Conservation (phyloP, 1,140 invertebrate species). For the Heliothis subflexa region DNA sequence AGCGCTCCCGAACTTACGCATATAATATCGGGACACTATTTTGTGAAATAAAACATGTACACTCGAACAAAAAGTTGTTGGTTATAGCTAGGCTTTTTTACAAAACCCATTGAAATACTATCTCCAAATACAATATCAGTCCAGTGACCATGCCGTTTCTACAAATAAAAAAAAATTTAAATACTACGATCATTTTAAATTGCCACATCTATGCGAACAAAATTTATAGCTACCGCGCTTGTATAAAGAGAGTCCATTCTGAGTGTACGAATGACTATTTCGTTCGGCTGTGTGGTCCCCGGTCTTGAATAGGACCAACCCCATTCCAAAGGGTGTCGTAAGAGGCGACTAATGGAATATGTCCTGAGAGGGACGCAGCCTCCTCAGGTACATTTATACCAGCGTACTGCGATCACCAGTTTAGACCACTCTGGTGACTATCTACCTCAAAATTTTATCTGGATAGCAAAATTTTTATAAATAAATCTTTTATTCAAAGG, state of each 20-base stretch:
- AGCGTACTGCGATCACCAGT: conserved; percentile 1
- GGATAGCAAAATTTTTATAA: neutral
- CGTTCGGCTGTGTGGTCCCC: neutral
- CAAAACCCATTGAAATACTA: neutral
- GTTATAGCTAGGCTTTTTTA: neutral
- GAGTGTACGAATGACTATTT: neutral
- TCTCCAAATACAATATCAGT: neutral
- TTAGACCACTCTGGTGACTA: neutral
- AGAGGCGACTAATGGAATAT: neutral
- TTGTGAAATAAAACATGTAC: too few relatives aligned
- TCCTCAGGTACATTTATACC: neutral
- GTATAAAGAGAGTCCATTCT: neutral
- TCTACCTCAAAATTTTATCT: neutral
- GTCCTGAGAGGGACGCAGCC: neutral
- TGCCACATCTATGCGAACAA: too few relatives aligned
- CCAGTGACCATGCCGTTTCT: neutral
- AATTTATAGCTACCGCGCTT: too few relatives aligned
- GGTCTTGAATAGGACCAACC: neutral
- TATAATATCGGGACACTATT: too few relatives aligned
- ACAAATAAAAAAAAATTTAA: neutral
- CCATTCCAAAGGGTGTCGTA: neutral
- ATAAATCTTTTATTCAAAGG: neutral
- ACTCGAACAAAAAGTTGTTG: neutral
- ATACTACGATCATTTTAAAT: neutral
- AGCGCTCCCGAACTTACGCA: too few relatives aligned